A percentile compares a stretch with the other conserved stretches of the same genome.
These are phyloP conservation scores for Solenopsis invicta DNA, from an alignment of 1,140 invertebrate genomes.

Conservation along the genomic window DNA sequence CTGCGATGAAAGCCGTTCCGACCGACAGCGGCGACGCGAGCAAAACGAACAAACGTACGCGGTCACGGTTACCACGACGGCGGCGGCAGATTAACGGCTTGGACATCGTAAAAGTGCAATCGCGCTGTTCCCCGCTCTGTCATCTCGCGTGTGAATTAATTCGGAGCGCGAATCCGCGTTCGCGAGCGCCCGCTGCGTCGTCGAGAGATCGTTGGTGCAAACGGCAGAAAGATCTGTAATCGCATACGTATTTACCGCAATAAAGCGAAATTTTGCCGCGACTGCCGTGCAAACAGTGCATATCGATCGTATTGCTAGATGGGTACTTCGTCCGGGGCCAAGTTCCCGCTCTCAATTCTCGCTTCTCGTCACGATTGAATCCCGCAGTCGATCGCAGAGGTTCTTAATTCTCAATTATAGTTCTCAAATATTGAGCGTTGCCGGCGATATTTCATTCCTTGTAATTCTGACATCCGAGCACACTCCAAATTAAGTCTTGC, in stretches of 20 bases:
- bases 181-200: neutral
- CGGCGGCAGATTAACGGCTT: slow-evolving; percentile 22
- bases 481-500: neutral
- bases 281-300: slow-evolving; percentile 19
- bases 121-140: neutral
- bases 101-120: slow-evolving; percentile 42
- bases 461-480: neutral
- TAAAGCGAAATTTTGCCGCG: slow-evolving; percentile 8
- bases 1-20: slow-evolving; percentile 30
- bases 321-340: neutral
- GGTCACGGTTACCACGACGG: slow-evolving; percentile 16
- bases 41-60: slow-evolving; percentile 29
- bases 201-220: neutral
- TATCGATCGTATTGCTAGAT: slow-evolving; percentile 1
- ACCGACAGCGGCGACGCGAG: neutral
- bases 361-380: slow-evolving; percentile 27
- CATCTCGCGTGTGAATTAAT: slow-evolving; percentile 38
- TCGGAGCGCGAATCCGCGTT: neutral
- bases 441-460: slow-evolving; percentile 8
- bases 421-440: slow-evolving; percentile 32
- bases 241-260: neutral
- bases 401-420: slow-evolving; percentile 39
- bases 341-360: slow-evolving; percentile 20
- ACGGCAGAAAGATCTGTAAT: slow-evolving; percentile 4
- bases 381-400: neutral